A percentile compares a stretch with the other conserved stretches of the same genome.
These are phyloP conservation scores for Pygoscelis antarcticus DNA, from an alignment of 2,113 vertebrate species.

Conservation along the genomic window DNA sequence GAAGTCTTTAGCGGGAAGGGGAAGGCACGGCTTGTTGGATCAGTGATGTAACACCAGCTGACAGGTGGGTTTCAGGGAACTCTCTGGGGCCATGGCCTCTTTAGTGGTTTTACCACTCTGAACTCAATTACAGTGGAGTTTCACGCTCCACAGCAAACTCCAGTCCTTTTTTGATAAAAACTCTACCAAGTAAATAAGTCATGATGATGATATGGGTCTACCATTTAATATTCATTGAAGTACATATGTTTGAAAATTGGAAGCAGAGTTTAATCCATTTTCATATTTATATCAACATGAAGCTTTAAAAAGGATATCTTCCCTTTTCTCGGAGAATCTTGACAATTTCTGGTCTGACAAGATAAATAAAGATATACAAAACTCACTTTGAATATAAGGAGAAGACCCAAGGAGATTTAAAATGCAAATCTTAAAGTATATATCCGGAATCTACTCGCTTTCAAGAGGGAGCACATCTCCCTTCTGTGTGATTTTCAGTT, in stretches of 20 bases:
- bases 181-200: conserved; percentile 80
- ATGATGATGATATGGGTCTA: conserved; percentile 78
- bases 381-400: neutral
- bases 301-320: conserved; percentile 76
- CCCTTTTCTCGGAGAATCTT: conserved; percentile 56
- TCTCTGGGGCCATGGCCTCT: conserved; percentile 89
- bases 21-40: conserved; percentile 74
- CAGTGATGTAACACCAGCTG: conserved; percentile 93
- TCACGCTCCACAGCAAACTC: conserved; percentile 77
- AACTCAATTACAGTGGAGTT: conserved; percentile 83
- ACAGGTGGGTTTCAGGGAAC: conserved; percentile 92
- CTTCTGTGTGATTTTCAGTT: neutral
- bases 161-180: conserved; percentile 80
- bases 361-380: conserved; percentile 44
- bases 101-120: conserved; percentile 82
- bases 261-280: conserved; percentile 85
- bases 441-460: neutral
- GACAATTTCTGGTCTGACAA: conserved; percentile 56
- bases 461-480: neutral
- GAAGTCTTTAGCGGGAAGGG: conserved; percentile 74
- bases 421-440: neutral
- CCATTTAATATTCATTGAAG: conserved; percentile 86
- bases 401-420: conserved; percentile 24
- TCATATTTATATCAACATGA: conserved; percentile 91
- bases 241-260: conserved; percentile 83